These are phyloP conservation scores for Octodon degus DNA, from an alignment of 2,113 vertebrate genomes.

Conservation along the genomic window DNA sequence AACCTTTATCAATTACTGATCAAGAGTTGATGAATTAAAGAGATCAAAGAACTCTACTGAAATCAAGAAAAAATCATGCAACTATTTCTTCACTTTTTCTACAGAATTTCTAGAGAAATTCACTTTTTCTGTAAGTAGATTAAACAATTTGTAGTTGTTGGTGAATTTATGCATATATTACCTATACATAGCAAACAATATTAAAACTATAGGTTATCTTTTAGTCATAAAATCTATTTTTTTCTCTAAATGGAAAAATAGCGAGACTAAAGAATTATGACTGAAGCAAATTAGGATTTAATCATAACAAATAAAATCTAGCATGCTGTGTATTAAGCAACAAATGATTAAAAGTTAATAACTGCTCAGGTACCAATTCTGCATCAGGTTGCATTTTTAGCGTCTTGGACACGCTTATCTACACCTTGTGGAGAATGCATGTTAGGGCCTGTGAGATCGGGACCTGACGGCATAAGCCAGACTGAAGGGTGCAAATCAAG, in stretches of 20 bases:
- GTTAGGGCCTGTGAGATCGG: background rate
- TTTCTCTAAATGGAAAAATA: slow-evolving; percentile 52
- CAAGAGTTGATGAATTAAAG: background rate
- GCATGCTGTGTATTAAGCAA: background rate
- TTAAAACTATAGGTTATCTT: background rate
- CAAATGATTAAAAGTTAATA: background rate
- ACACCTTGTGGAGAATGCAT: slow-evolving; percentile 28
- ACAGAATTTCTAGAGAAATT: background rate
- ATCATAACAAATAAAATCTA: slow-evolving; percentile 36
- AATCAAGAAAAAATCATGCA: background rate
- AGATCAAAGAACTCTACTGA: background rate
- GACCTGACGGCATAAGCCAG: background rate
- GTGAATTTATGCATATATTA: slow-evolving; percentile 29
- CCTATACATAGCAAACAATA: background rate
- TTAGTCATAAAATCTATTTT: background rate
- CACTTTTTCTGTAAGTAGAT: background rate
- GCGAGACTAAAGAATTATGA: background rate
- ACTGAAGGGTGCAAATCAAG: slow-evolving; percentile 29
- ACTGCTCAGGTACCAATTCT: background rate
- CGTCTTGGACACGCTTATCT: slow-evolving; percentile 1
- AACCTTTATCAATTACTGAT: slow-evolving; percentile 17
- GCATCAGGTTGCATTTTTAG: background rate
- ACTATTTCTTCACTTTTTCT: background rate
- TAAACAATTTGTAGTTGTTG: slow-evolving; percentile 26
- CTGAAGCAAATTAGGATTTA: background rate